Conservation (phyloP, 1,140 invertebrate species). For the Vollenhovia emeryi region DNA sequence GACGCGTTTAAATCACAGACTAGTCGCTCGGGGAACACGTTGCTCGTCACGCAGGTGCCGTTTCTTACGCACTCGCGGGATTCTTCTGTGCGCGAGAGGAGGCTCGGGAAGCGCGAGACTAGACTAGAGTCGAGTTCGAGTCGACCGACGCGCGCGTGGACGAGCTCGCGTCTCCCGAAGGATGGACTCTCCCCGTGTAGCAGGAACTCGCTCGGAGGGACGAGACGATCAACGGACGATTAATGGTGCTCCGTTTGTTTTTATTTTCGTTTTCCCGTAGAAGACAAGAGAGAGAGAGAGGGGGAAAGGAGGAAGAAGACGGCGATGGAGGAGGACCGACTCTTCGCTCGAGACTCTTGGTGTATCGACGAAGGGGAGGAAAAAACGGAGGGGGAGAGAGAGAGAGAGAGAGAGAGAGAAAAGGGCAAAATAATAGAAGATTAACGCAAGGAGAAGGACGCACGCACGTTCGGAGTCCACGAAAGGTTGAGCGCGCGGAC, state of each 20-base stretch:
- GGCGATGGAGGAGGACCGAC: neutral
- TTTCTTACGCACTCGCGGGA: neutral
- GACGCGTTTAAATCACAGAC: neutral
- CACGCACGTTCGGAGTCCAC: slow-evolving; percentile 29
- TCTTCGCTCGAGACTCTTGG: slow-evolving; percentile 1
- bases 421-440: too few relatives aligned
- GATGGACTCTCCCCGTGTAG: slow-evolving; percentile 41
- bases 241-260: neutral
- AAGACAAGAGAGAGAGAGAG: neutral
- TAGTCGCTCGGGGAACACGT: neutral
- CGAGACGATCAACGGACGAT: neutral
- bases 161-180: slow-evolving; percentile 49
- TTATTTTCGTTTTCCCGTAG: neutral
- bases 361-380: neutral
- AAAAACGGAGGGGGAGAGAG: neutral
- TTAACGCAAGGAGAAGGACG: too few relatives aligned
- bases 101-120: slow-evolving; percentile 44
- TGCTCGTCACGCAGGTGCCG: neutral
- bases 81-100: slow-evolving; percentile 18
- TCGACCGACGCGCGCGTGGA: slow-evolving; percentile 54
- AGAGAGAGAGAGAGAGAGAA: neutral
- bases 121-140: slow-evolving; percentile 65
- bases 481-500: slow-evolving; percentile 32
- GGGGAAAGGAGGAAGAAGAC: neutral
- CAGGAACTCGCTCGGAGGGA: slow-evolving; percentile 32